Base-by-base conservation (phyloP, 2,888 invertebrate genomes). In the Luperina nickerlii region DNA sequence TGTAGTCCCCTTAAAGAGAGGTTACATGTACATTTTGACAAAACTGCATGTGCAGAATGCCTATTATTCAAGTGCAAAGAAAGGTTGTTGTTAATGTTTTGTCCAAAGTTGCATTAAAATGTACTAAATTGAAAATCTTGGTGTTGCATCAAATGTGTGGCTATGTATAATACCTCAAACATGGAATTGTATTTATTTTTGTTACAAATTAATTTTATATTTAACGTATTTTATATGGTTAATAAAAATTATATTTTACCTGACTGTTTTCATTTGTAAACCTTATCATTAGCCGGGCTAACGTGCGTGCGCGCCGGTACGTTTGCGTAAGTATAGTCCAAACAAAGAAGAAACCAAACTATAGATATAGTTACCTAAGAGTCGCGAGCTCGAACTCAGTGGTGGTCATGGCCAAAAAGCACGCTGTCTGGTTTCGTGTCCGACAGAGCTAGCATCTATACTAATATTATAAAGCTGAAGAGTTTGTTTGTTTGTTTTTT, bases 141-240 rank as follows among this genome's bases (percentile, higher is more conserved):
- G 74, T 80, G 70, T 79, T 78, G 48, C 70, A 82, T 77, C 77
- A 81, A 76, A 67, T 42, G 11, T 75, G 66, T 76, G 77, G 76
- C 84, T 78, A 71, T 84, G 78, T 88, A 82, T 76, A 86, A 87
- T 91, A 92, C 92, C 90, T 92, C 90, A 92, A 81, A 77, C 85
- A 91, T 87, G 88, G 89, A 93, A 92, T 90, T 92, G 91, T 92
- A 92, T 91, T 91, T 92, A 90, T 91, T 91, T 92, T 91, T 92
- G 92, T 92, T 92, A 90, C 87, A 88, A 85, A 90, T 83, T 90
- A 90, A 79, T 90, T 91, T 92, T 92, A 87, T 91, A 90, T 87
- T 72, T 88, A 89, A 88, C 85, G 84, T 92, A 91, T 92, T 92
- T 91, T 91, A 89, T 90, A 91, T 91, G 88, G 89, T 93, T 92